A percentile compares a stretch with the other conserved stretches of the same genome.
These are phyloP conservation scores for Erythrolamprus reginae DNA, from an alignment of 2,113 vertebrate species.

Conservation along the genomic window DNA sequence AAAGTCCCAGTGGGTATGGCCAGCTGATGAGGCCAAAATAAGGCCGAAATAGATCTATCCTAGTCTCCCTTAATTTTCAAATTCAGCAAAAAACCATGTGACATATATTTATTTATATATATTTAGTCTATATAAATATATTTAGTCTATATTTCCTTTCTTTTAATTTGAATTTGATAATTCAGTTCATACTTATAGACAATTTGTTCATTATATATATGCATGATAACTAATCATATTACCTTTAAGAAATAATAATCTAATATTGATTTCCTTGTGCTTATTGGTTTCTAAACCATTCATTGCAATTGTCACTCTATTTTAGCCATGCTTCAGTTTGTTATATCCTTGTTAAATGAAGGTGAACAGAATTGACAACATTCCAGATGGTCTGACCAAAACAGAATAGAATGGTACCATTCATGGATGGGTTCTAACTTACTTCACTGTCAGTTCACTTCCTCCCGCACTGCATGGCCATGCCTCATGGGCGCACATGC, in stretches of 20 bases:
- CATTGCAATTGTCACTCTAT: not conserved
- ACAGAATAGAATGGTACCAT: not conserved
- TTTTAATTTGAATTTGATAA: not conserved
- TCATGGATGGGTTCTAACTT: too few relatives aligned
- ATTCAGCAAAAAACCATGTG: too few relatives aligned
- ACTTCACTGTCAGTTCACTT: too few relatives aligned
- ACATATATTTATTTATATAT: too few relatives aligned
- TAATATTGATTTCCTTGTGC: not conserved
- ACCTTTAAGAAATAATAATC: not conserved
- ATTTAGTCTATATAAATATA: not conserved
- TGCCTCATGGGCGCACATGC: too few relatives aligned
- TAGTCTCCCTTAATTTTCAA: too few relatives aligned
- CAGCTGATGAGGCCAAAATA: too few relatives aligned
- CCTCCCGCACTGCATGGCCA: too few relatives aligned
- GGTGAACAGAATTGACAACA: not conserved
- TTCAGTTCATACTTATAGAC: not conserved
- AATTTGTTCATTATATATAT: not conserved
- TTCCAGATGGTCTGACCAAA: not conserved
- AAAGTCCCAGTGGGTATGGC: too few relatives aligned
- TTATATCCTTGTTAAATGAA: not conserved
- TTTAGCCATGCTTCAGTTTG: not conserved
- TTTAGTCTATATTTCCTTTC: not conserved
- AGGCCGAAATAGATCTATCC: too few relatives aligned
- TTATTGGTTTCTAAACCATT: not conserved
- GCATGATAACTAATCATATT: not conserved